Evolutionary conservation across 2,113 vertebrate genomes (phyloP).

Genomic region (Zapornia atra): DNA sequence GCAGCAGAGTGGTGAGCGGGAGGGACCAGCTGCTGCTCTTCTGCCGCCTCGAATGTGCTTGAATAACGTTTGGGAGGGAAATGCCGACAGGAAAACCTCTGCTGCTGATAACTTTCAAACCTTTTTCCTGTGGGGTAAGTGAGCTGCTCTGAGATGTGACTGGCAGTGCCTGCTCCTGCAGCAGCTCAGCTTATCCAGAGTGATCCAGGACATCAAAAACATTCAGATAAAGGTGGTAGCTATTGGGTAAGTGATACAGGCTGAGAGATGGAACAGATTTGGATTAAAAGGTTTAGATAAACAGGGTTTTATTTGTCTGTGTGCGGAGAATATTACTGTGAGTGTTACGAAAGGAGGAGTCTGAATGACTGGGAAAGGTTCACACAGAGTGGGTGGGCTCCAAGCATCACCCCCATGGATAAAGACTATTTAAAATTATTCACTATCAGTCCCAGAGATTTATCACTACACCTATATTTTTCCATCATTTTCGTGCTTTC

Average conservation of each 20-base stretch:
- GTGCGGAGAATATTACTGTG: background rate
- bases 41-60: background rate
- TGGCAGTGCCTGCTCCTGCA: background rate
- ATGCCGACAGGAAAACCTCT: rapidly evolving
- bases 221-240: background rate
- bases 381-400: background rate
- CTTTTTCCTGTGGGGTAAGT: rapidly evolving
- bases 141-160: background rate
- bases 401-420: background rate
- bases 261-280: background rate
- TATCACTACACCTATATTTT: conserved; percentile 19
- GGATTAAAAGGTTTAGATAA: conserved; percentile 21
- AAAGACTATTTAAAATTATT: conserved; percentile 33
- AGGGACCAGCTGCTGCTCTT: background rate
- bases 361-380: background rate
- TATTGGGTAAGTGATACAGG: background rate
- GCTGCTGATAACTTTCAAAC: rapidly evolving
- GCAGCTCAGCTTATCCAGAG: background rate
- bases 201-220: background rate
- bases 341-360: background rate
- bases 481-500: conserved; percentile 23
- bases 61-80: background rate
- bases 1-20: no score
- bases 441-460: conserved; percentile 3
- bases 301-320: background rate